Evolutionary conservation across 2,797 vertebrate species (phyloP), one percentile per base, ranked within the genome.

Genomic region (Octomys mimax): DNA sequence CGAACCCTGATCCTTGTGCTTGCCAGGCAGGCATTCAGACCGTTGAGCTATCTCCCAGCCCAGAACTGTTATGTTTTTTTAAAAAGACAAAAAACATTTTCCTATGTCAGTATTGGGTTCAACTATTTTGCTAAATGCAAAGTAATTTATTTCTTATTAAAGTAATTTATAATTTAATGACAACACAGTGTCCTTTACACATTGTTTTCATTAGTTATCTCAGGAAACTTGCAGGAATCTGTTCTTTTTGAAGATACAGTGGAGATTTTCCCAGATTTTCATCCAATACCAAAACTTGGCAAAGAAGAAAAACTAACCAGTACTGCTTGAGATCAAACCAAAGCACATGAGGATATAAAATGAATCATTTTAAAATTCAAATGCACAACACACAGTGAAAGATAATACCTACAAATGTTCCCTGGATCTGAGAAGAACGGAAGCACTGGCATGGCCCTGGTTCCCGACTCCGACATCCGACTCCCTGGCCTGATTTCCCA

Each of bases 171-270:
- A 77, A 61, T 13, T 75, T 59, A 87, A 31, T 85, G 39, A 5
- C 19, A 18, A 66, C 46, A 14, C 46, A 22, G 18, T 80, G 33
- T 71, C 77, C 87, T 93, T 88, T 77, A 66, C 0, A 84, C 22
- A 89, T 54, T 36, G 6, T 61, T 95, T 85, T 33, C 91, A 39
- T 84, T 71, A 82, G 52, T 49, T 49, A 84, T 85, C 87, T 66
- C 19, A 22, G 59, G 36, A 95, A 95, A 84, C 71, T 86, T 95
- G 52, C 95, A 90, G 89, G 71, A 46, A 85, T 94, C 68, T 61
- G 36, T 62, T 91, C 61, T 83, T 93, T 5, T 12, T 90, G 36
- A 89, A 18, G 62, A 78, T 68, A 89, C 6, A 49, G 19, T 81
- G 36, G 24, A 85, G 11, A 96, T 80, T 91, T 93, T 94, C 11